Evolutionary conservation across 64 coral and sea anemone species (phyloP).

Genomic region (Actinia tenebrosa): DNA sequence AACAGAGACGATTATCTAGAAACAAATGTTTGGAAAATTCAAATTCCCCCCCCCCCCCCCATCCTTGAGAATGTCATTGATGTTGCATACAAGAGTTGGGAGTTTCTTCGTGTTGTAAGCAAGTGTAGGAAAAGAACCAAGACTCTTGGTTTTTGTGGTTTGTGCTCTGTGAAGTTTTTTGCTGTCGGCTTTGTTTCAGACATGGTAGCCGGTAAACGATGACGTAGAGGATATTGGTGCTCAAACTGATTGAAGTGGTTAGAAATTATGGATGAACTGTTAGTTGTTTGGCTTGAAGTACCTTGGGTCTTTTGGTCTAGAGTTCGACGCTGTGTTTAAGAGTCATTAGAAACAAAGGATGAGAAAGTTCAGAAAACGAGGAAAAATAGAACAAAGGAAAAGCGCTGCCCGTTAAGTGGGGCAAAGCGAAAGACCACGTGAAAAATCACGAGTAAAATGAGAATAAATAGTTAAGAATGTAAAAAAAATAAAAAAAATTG

Average conservation of each 20-base stretch:
- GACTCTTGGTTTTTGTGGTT: no score
- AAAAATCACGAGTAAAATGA: not conserved
- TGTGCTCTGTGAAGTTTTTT: no score
- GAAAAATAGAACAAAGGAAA: not conserved
- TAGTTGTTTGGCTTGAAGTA: not conserved
- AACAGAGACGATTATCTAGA: no score
- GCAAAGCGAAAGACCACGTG: not conserved
- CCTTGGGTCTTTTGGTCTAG: not conserved
- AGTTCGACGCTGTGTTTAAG: not conserved
- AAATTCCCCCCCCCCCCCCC: no score
- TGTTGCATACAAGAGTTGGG: no score
- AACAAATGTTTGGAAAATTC: no score
- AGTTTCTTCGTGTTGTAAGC: no score
- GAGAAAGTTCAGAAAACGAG: not conserved
- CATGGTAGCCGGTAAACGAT: no score
- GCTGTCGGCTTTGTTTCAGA: no score
- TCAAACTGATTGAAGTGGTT: not conserved
- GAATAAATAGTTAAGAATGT: not conserved
- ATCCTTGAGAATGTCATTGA: no score
- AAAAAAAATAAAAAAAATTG: not conserved
- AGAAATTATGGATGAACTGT: not conserved
- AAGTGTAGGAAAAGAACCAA: no score
- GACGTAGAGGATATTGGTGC: no score
- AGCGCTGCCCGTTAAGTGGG: not conserved
- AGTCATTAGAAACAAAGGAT: not conserved